phyloP scores from a whole-genome alignment of 2,888 invertebrate genomes.

The Panorpa germanica region DNA sequence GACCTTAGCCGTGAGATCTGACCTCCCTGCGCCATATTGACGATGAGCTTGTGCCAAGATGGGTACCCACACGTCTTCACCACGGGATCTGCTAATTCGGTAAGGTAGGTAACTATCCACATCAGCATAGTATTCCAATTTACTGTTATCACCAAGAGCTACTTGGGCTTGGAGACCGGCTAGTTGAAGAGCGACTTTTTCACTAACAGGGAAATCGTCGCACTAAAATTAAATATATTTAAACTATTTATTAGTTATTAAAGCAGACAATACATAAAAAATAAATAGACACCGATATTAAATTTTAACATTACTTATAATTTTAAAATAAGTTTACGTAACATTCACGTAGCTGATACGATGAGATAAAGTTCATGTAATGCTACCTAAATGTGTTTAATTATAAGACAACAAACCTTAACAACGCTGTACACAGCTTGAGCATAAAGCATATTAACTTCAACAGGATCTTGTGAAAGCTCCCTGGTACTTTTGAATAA shows the following conservation, averaged over 20 bases:
- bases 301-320: constrained; percentile 3
- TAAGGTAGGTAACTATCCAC: constrained; percentile 82
- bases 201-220: constrained; percentile 89
- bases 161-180: constrained; percentile 92
- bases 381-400: no score
- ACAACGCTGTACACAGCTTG: constrained; percentile 92
- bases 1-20: constrained; percentile 82
- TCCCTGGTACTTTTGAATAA: constrained; percentile 76
- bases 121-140: constrained; percentile 73
- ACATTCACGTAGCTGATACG: no score
- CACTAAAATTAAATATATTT: constrained; percentile 31
- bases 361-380: no score
- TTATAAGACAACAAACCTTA: constrained; percentile 50
- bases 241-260: constrained; percentile 8
- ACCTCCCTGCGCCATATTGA: constrained; percentile 81
- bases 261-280: constrained; percentile 6
- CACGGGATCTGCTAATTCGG: constrained; percentile 55
- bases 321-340: no score
- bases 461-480: constrained; percentile 86
- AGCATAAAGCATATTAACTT: constrained; percentile 82
- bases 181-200: constrained; percentile 83
- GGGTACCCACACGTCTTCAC: constrained; percentile 72
- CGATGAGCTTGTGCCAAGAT: constrained; percentile 75
- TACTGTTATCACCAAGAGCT: constrained; percentile 68
- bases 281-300: constrained; percentile 2